Conservation (phyloP, 1,140 invertebrate species). For the Drosophila tani region DNA sequence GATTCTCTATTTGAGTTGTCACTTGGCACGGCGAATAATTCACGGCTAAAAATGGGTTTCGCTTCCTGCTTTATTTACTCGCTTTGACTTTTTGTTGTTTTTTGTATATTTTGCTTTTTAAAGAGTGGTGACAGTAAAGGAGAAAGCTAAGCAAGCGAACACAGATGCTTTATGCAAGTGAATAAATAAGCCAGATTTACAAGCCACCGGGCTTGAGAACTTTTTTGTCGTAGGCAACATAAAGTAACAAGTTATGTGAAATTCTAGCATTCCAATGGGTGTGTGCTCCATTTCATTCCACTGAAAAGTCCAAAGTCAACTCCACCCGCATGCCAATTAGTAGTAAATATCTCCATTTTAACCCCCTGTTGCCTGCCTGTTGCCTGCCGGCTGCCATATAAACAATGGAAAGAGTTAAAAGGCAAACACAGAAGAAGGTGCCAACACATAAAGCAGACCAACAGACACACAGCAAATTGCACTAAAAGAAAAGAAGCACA, state of each 20-base stretch:
- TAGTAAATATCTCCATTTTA: constrained; percentile 28
- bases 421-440: not conserved
- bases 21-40: constrained; percentile 32
- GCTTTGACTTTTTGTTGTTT: not conserved
- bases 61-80: constrained; percentile 38
- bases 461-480: constrained; percentile 6
- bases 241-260: constrained; percentile 2
- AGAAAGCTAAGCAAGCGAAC: constrained; percentile 20
- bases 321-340: constrained; percentile 55
- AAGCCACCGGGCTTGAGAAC: not conserved
- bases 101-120: not conserved
- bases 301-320: constrained; percentile 4
- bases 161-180: constrained; percentile 18
- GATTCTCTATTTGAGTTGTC: constrained; percentile 40
- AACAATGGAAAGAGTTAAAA: constrained; percentile 28
- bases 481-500: constrained; percentile 1
- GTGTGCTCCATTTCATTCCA: constrained; percentile 28
- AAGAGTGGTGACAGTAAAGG: not conserved
- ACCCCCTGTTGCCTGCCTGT: constrained; percentile 14
- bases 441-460: constrained; percentile 5
- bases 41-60: constrained; percentile 33
- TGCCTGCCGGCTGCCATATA: constrained; percentile 14
- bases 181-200: constrained; percentile 27
- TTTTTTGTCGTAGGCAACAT: not conserved
- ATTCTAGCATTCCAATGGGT: constrained; percentile 39